Conservation (phyloP, 2,888 invertebrate genomes). For the Patella pellucida region DNA sequence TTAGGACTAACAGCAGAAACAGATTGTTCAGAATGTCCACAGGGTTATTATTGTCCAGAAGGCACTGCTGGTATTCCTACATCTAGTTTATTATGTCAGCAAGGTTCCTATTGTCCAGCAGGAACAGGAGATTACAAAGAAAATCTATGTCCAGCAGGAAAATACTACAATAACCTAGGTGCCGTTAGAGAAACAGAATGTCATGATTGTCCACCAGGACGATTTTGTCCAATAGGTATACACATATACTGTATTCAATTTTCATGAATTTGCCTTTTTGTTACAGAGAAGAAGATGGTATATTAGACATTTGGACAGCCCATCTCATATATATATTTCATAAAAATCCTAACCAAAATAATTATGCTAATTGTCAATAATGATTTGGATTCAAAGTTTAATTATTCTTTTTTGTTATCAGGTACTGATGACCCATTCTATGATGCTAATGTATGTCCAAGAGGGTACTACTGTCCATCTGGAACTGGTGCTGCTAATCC, state of each 20-base stretch:
- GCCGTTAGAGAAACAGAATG: conserved; percentile 52
- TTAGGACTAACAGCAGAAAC: conserved; percentile 45
- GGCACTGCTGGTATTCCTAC: conserved; percentile 56
- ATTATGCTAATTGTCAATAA: too few relatives aligned
- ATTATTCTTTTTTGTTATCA: background rate
- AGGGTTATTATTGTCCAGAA: conserved; percentile 64
- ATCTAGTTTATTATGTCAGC: conserved; percentile 47
- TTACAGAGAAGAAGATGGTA: too few relatives aligned
- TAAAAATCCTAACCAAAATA: too few relatives aligned
- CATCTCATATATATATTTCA: too few relatives aligned
- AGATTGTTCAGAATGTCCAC: conserved; percentile 60
- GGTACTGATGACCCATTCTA: conserved; percentile 57
- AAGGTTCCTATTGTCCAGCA: conserved; percentile 61
- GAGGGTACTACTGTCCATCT: conserved; percentile 61
- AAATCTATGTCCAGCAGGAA: conserved; percentile 58
- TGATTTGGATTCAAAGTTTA: too few relatives aligned
- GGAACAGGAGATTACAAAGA: conserved; percentile 57
- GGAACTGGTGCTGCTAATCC: conserved; percentile 44
- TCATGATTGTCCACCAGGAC: conserved; percentile 58
- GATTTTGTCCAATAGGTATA: conserved; percentile 54
- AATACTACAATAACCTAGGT: conserved; percentile 49
- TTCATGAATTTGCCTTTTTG: too few relatives aligned
- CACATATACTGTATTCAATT: too few relatives aligned
- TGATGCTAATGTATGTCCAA: conserved; percentile 60
- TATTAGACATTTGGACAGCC: too few relatives aligned